These are phyloP conservation scores for Potamilus streckersoni DNA, from an alignment of 1,140 invertebrate genomes.

Conservation along the genomic window DNA sequence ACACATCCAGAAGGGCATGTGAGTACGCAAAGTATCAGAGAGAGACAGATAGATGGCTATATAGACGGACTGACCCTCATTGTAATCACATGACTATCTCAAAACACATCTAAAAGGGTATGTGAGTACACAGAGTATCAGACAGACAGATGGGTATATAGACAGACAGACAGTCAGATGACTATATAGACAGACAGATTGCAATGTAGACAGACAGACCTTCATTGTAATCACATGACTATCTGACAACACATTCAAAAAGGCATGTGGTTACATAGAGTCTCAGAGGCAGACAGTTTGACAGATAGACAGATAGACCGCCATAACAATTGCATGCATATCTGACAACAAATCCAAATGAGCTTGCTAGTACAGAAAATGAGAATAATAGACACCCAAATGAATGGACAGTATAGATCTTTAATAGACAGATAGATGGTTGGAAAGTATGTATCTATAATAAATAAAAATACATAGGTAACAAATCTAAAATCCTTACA, in stretches of 20 bases:
- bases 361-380: conserved; percentile 51
- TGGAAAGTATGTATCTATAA: not conserved
- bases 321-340: conserved; percentile 54
- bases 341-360: conserved; percentile 57
- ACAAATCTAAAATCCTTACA: too few relatives aligned
- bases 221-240: conserved; percentile 55
- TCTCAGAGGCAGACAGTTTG: not conserved
- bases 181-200: not conserved
- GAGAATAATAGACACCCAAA: not conserved
- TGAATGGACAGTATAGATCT: too few relatives aligned
- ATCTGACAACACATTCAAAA: conserved; percentile 58
- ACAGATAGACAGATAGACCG: conserved; percentile 42
- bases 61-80: too few relatives aligned
- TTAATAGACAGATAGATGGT: too few relatives aligned
- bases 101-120: too few relatives aligned
- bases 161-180: conserved; percentile 29
- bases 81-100: not conserved
- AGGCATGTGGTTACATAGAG: conserved; percentile 53
- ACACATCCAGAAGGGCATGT: conserved; percentile 61
- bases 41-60: too few relatives aligned
- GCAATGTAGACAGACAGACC: conserved; percentile 37
- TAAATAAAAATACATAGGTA: too few relatives aligned
- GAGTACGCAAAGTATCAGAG: conserved; percentile 23
- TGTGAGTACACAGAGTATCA: not conserved
- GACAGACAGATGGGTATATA: conserved; percentile 34